Conservation (phyloP, 1,140 invertebrate species). For the Aphaenogaster floridana region DNA sequence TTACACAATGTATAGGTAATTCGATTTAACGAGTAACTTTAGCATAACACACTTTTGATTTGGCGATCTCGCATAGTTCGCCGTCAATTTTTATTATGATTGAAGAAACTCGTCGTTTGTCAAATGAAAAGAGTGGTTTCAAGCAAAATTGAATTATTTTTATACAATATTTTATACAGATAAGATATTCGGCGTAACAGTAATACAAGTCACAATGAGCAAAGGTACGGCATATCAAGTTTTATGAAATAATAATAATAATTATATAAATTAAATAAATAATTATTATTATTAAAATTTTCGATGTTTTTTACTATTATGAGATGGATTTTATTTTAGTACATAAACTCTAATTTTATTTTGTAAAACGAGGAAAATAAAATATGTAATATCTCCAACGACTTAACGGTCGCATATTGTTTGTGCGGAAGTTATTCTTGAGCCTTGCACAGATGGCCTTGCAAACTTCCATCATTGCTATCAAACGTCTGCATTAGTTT, state of each 20-base stretch:
- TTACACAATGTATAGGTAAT: slow-evolving; percentile 41
- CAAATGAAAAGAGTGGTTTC: background rate
- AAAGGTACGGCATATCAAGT: background rate
- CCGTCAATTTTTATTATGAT: background rate
- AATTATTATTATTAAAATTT: too few relatives aligned
- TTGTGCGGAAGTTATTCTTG: background rate
- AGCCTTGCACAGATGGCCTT: slow-evolving; percentile 9
- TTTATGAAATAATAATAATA: background rate
- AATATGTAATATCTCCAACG: background rate
- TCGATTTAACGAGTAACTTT: slow-evolving; percentile 50
- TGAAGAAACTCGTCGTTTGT: background rate
- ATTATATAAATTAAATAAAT: too few relatives aligned
- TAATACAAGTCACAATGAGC: background rate
- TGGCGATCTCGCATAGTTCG: background rate
- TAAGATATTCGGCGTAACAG: background rate
- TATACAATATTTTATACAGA: background rate
- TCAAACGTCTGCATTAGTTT: slow-evolving; percentile 65
- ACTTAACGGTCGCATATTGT: background rate
- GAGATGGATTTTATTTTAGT: background rate
- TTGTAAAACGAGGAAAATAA: background rate
- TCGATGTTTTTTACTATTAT: background rate
- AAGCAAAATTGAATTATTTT: background rate
- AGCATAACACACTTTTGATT: slow-evolving; percentile 12
- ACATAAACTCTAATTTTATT: background rate
- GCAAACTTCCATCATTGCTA: slow-evolving; percentile 67